phyloP scores from a whole-genome alignment of 2,797 vertebrate genomes.

The Mormyrops attenuatus region DNA sequence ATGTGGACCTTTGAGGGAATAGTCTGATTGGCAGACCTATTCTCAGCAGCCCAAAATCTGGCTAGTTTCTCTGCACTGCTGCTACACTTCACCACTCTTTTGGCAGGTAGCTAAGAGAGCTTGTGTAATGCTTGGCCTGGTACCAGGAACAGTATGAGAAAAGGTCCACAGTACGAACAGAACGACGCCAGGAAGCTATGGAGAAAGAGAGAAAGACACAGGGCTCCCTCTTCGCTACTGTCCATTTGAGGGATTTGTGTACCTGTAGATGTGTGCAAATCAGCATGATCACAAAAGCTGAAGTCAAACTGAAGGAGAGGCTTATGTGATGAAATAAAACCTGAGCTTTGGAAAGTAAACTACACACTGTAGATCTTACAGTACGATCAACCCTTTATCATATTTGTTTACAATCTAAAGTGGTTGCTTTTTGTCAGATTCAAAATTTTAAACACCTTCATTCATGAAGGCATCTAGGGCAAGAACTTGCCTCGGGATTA shows the following conservation, averaged over 20 bases:
- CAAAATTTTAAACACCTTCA: neutral
- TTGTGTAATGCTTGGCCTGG: constrained; percentile 8
- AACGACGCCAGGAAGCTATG: neutral
- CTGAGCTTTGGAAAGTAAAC: neutral
- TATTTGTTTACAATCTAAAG: neutral
- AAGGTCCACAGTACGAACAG: neutral
- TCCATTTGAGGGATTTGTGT: neutral
- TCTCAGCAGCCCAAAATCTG: neutral
- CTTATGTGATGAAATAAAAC: neutral
- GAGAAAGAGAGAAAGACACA: neutral
- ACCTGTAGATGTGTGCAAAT: neutral
- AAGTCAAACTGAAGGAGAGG: neutral
- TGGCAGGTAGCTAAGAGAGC: neutral
- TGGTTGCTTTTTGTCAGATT: neutral
- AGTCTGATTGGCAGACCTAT: neutral
- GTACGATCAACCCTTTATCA: neutral
- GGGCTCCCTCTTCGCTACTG: neutral
- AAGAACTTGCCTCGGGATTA: neutral
- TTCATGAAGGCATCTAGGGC: neutral
- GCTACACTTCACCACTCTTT: neutral
- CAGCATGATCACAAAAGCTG: neutral
- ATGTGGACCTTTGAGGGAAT: neutral
- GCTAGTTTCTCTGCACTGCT: neutral
- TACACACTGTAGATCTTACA: neutral
- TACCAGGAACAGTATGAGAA: neutral